Base-by-base conservation (phyloP, 1,140 invertebrate species). In the Notospermus geniculatus region DNA sequence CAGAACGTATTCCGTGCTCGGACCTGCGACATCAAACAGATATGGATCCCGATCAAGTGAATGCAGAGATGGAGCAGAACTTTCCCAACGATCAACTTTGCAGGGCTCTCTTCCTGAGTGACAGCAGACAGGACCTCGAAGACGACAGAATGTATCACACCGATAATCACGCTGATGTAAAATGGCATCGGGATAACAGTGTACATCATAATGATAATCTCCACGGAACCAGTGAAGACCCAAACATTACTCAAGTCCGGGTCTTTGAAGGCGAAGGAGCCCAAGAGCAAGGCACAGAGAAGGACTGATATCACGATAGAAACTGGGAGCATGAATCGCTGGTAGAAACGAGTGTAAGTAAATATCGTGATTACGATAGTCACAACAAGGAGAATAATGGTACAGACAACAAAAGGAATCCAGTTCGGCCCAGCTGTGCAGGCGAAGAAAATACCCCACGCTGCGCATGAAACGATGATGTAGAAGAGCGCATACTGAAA, bases 1-100 rank as follows among this genome's bases (percentile, higher is more conserved):
- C 96, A 93, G 82, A 97, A 97, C 5, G 93, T 97, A 58, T 93
- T 94, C 22, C 93, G 85, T 88, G 93, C 92, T 63, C 93, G 86
- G 2, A 82, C 77, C 64, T 78, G 83, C 29, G 90, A 93, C 90
- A 96, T 95, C 66, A 97, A 87, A 66, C 93, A 87, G 71, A 96
- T 92, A 83, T 96, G 94, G 54, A 95, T 83, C 29, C 93, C 93
- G 60, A 97, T 91, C 45, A 96, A 81, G 79, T 98, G 95, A 29
- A 95, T 89, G 77, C 91, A 93, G 19, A 92, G 69, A 72, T 97
- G 94, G 60, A 93, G 86, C 45, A 95, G 80, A 57, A 90, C 82
- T 71, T 91, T 85, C 41, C 79, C 79, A 52, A 87, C 81, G 57
- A 91, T 83, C 32, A 63, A 72, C 39, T 54, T 60, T 64, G 54